phyloP scores from a whole-genome alignment of 2,113 vertebrate genomes.

The Tursiops truncatus region DNA sequence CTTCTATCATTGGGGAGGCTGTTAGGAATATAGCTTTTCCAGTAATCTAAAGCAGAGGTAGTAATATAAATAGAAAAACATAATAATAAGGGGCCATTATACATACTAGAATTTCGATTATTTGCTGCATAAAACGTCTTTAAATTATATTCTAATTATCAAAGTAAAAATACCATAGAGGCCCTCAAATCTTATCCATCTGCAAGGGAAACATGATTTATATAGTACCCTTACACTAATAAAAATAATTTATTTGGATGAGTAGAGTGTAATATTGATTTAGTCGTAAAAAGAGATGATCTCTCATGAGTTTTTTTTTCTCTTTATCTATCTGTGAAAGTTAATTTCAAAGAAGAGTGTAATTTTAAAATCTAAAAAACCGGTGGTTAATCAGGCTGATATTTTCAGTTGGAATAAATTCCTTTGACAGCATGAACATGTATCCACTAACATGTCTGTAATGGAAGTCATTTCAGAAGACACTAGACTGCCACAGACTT shows the following conservation, averaged over 20 bases:
- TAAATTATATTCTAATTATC: background rate
- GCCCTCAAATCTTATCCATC: background rate
- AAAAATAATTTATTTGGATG: background rate
- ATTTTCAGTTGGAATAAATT: constrained; percentile 49
- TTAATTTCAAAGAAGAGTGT: constrained; percentile 6
- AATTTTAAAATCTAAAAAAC: constrained; percentile 18
- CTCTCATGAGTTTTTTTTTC: background rate
- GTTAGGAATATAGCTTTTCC: background rate
- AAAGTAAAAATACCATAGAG: constrained; percentile 4
- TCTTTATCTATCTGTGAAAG: background rate
- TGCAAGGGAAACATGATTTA: background rate
- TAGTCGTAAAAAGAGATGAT: background rate
- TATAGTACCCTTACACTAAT: background rate
- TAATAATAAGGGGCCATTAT: background rate
- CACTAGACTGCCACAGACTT: background rate
- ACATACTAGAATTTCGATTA: background rate
- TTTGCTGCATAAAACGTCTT: background rate
- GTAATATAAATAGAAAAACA: background rate
- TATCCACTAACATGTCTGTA: background rate
- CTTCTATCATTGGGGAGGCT: background rate
- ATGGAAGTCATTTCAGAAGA: constrained; percentile 41
- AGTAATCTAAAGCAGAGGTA: background rate
- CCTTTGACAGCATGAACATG: constrained; percentile 10
- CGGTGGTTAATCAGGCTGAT: background rate
- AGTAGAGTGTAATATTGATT: background rate